phyloP scores from a whole-genome alignment of 2,113 vertebrate genomes.

The Gopherus flavomarginatus region DNA sequence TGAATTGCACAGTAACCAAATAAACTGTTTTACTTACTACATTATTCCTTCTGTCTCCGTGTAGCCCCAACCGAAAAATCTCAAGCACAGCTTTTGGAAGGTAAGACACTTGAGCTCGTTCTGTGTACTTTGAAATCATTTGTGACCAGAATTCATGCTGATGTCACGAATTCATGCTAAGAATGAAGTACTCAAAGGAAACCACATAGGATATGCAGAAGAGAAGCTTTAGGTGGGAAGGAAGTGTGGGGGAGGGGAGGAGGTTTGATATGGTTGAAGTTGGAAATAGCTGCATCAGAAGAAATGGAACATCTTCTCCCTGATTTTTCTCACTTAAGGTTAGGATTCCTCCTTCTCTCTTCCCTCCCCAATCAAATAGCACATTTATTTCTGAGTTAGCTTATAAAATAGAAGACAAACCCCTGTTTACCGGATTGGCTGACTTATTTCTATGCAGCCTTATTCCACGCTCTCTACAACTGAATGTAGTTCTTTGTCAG shows the following conservation, averaged over 20 bases:
- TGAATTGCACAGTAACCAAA: neutral
- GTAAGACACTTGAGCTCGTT: conserved; percentile 76
- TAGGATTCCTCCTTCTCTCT: neutral
- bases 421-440: neutral
- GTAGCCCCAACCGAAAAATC: conserved; percentile 95
- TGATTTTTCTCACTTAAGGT: neutral
- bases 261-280: neutral
- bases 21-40: neutral
- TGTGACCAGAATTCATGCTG: neutral
- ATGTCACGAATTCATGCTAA: neutral
- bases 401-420: neutral
- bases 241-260: neutral
- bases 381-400: neutral
- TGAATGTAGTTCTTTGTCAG: neutral
- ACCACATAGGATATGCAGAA: neutral
- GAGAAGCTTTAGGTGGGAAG: neutral
- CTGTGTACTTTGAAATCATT: neutral
- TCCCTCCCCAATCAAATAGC: neutral
- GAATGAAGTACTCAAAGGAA: neutral
- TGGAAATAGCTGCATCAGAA: neutral
- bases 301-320: neutral
- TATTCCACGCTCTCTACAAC: neutral
- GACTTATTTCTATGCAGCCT: neutral
- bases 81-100: conserved; percentile 97
- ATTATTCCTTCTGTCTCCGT: conserved; percentile 38